Conservation (phyloP, 2,888 invertebrate species). For the Pimpla rufipes region DNA sequence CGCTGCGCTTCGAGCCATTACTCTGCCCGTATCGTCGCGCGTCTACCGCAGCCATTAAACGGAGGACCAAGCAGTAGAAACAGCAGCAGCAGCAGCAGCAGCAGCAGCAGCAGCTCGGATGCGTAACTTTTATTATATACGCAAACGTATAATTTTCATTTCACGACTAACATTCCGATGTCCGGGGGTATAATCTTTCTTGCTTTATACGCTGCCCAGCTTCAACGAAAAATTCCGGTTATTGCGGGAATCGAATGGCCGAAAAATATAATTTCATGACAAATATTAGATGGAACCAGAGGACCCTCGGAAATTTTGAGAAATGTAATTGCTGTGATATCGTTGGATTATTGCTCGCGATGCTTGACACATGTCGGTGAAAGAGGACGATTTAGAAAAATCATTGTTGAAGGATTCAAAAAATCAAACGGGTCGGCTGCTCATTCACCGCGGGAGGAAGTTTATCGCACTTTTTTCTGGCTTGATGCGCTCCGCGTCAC, state of each 20-base stretch:
- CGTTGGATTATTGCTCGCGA: background rate
- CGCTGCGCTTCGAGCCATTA: conserved; percentile 44
- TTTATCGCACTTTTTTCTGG: too few relatives aligned
- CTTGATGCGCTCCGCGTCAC: too few relatives aligned
- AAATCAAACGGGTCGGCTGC: too few relatives aligned
- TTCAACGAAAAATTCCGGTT: conserved; percentile 8
- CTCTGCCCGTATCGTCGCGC: conserved; percentile 57
- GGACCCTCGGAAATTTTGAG: background rate
- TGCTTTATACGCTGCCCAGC: conserved; percentile 8
- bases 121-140: conserved; percentile 3
- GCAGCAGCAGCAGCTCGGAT: too few relatives aligned
- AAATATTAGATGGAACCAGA: background rate
- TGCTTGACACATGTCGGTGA: background rate
- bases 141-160: conserved; percentile 24
- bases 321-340: background rate
- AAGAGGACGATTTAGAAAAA: too few relatives aligned
- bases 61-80: conserved; percentile 22
- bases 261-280: conserved; percentile 11
- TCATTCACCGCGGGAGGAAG: too few relatives aligned
- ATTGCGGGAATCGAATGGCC: background rate
- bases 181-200: conserved; percentile 12
- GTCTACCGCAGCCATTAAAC: conserved; percentile 48
- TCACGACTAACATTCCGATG: conserved; percentile 1
- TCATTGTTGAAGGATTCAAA: too few relatives aligned
- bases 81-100: background rate